Percentiles rank a stretch among this genome's conserved stretches.
Conservation (phyloP, 2,113 vertebrate genomes). For the Manacus vitellinus region DNA sequence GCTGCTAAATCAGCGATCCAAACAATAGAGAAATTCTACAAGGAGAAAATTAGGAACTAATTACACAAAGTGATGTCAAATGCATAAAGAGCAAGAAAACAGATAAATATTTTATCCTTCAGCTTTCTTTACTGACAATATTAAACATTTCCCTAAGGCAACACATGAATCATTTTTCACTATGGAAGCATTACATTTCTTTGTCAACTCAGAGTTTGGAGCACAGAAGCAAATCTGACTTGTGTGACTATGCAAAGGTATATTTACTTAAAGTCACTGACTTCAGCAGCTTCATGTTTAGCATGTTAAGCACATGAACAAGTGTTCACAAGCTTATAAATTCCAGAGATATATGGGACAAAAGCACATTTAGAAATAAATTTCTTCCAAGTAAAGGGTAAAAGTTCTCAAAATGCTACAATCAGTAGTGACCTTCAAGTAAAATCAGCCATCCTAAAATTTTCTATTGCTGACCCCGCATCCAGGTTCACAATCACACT, state of each 20-base stretch:
- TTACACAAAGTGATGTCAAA: not conserved
- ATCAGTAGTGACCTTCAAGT: not conserved
- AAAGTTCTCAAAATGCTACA: not conserved
- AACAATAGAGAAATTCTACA: not conserved
- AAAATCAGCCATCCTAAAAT: not conserved
- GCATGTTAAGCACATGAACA: not conserved
- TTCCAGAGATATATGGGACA: not conserved
- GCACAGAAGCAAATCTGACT: not conserved
- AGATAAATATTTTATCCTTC: not conserved
- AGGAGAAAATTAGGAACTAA: not conserved
- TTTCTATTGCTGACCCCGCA: not conserved
- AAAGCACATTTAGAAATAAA: not conserved
- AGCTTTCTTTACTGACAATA: constrained; percentile 3
- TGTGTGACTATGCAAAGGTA: not conserved
- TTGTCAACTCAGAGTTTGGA: not conserved
- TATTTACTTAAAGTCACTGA: not conserved
- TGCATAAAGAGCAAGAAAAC: not conserved
- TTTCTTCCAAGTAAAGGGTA: not conserved
- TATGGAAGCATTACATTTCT: constrained; percentile 19
- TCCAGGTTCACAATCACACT: not conserved
- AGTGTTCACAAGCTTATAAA: not conserved
- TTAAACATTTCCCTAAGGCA: constrained; percentile 2
- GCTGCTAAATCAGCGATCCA: not conserved
- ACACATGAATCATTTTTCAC: not conserved
- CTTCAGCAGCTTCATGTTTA: not conserved